Base-by-base conservation (phyloP, 2,797 vertebrate species). In the Enteromius treurensis region DNA sequence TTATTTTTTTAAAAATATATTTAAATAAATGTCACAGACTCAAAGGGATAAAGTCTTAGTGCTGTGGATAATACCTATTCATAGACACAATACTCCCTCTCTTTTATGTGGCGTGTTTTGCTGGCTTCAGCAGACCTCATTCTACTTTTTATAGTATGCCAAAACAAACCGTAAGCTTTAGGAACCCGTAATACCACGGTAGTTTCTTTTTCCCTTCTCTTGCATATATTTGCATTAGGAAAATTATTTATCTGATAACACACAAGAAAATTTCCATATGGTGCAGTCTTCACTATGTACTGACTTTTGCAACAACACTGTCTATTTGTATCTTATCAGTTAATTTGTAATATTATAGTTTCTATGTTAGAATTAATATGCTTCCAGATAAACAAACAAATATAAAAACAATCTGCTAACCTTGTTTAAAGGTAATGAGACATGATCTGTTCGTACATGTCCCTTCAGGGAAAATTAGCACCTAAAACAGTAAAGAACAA, bases 371-470 rank as follows among this genome's bases (percentile, higher is more conserved):
- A 47, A 67, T 58, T 23, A 60, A 21, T 2, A 13, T 60, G 4
- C n/a, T 21, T 53, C 10, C 47, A 73, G 2, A 23, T 64, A 13
- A 34, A 67, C 14, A 45, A 14, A 32, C 62, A 32, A 0, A 58
- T 23, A 74, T 32, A 70, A 37, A 65, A 7, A 73, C 5, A 69
- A 9, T 34, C 29, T 75, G 84, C 93, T 93, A 88, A 98, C 98
- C 98, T 96, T 96, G 97, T 91, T 99, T 99, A 92, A 99, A 99
- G 40, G 97, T 98, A 93, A 99, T 99, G 84, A 99, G 95, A 94
- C 98, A 99, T 21, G 97, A 95, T 26, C 98, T 96, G 91, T 99
- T 99, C 88, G 97, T 99, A 90, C 98, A 99, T 19, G 98, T 99
- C 77, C 97, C 98, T 91, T 99, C 98, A 87, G 98, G 97, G 89